Evolutionary conservation across 2,888 invertebrate species (phyloP), one percentile per base, ranked within the genome.

Genomic region (Dolomedes plantarius): DNA sequence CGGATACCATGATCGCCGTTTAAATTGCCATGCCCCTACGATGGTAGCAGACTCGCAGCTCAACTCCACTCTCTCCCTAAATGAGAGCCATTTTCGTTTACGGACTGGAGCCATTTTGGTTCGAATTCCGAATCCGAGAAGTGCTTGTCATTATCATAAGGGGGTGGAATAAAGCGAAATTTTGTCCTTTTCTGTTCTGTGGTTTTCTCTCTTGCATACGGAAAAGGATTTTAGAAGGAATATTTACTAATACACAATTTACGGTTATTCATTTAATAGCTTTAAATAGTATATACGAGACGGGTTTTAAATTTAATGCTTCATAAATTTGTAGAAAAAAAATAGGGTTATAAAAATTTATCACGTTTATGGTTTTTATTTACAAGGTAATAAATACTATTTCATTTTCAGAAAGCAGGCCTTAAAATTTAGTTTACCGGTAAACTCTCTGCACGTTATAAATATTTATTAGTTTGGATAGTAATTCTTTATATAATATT

Each of bases 1-100:
- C 82, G 76, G 76, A 82, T 64, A 41, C 41, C 11, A 19, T 81
- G 81, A 81, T 81, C 32, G 75, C 76, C 62, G 69, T 71, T 82
- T 82, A 82, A 82, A 82, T 75, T 71, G 75, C 68, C 75, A 36
- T 81, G 39, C 74, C 23, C 56, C 56, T 56, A 23, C 23, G 56
- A 56, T 6, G 56, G 56, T 11, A 56, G 56, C 56, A 6, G 23
- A 3, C 56, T 3, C 3, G 19, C 19, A 23, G 11, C 56, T 56
- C 23, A 56, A 11, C 56, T 56, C 56, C 56, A 11, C 56, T 56
- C 3, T 56, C 56, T 23, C 11, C 46, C 23, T 16, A 56, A 56
- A 56, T 56, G 56, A 23, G 23, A 56, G 19, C 56, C 56, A 56
- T 56, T 56, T 56, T 56, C 56, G 56, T 56, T 23, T 23, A 11